A percentile compares a stretch with the other conserved stretches of the same genome.
Evolutionary conservation across 2,113 vertebrate genomes (phyloP).

Genomic region (Pan paniscus): DNA sequence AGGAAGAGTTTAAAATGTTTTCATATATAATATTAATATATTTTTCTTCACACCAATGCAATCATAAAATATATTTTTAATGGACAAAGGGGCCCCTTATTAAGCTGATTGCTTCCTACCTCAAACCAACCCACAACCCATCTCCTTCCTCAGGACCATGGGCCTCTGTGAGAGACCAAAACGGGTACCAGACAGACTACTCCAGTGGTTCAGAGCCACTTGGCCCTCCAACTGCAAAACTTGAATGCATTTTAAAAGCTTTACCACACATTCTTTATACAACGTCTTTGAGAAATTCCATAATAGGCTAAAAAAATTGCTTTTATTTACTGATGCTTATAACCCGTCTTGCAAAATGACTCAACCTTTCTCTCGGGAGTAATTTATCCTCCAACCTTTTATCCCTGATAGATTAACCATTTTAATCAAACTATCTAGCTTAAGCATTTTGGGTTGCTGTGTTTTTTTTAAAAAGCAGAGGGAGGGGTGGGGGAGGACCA

Average conservation of each 20-base stretch:
- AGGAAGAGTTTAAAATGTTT: neutral
- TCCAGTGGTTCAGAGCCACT: neutral
- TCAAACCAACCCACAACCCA: neutral
- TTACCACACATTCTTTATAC: neutral
- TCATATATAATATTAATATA: neutral
- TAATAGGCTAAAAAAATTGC: neutral
- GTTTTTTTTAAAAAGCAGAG: conserved; percentile 58
- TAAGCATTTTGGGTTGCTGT: conserved; percentile 56
- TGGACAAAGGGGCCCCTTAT: neutral
- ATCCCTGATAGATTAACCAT: conserved; percentile 59
- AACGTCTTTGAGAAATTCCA: conserved; percentile 34
- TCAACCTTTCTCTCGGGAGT: conserved; percentile 20
- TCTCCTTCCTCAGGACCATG: neutral
- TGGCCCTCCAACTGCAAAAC: neutral
- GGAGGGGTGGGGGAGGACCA: neutral
- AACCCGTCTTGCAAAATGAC: conserved; percentile 40
- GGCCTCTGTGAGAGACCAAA: neutral
- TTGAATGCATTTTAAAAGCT: conserved; percentile 33
- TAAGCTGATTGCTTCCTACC: neutral
- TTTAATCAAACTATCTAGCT: conserved; percentile 62
- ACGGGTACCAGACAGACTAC: neutral
- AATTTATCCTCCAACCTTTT: conserved; percentile 40
- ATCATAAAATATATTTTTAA: neutral
- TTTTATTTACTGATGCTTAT: conserved; percentile 11
- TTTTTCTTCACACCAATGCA: neutral